phyloP scores from a whole-genome alignment of 1,140 invertebrate genomes.

The Caenorhabditis latens region DNA sequence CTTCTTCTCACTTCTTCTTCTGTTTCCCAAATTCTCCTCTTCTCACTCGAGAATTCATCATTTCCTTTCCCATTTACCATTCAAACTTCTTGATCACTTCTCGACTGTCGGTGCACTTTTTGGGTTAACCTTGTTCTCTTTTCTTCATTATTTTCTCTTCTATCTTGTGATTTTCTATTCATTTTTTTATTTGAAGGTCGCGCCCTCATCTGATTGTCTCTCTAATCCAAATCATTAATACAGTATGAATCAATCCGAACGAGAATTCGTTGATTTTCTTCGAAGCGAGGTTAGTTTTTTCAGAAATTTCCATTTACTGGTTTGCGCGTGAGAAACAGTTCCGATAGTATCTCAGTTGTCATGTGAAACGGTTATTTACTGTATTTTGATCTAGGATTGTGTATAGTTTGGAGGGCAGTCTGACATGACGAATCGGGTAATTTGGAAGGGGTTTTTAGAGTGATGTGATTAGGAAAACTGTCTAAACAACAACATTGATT shows the following conservation, averaged over 20 bases:
- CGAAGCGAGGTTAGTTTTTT: constrained; percentile 40
- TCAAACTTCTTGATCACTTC: background rate
- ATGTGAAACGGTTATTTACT: background rate
- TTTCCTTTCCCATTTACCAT: background rate
- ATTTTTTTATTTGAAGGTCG: constrained; percentile 34
- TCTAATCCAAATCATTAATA: constrained; percentile 13
- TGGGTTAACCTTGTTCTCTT: background rate
- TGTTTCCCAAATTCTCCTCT: background rate
- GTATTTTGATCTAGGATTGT: background rate
- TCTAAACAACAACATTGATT: background rate
- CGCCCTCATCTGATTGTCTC: constrained; percentile 6
- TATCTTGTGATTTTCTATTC: constrained; percentile 26
- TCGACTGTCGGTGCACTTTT: constrained; percentile 8
- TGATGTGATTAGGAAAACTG: constrained; percentile 5
- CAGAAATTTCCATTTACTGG: background rate
- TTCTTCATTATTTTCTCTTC: constrained; percentile 7
- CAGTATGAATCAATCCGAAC: constrained; percentile 47
- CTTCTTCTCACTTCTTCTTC: background rate
- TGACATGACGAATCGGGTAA: background rate
- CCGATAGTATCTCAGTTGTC: constrained; percentile 8
- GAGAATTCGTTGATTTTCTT: constrained; percentile 55
- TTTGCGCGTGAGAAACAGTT: background rate
- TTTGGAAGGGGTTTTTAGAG: background rate
- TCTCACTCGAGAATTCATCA: background rate
- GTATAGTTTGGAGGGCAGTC: background rate